These are phyloP conservation scores for Jordanella pulchra DNA, from an alignment of 2,797 vertebrate species.

Conservation along the genomic window DNA sequence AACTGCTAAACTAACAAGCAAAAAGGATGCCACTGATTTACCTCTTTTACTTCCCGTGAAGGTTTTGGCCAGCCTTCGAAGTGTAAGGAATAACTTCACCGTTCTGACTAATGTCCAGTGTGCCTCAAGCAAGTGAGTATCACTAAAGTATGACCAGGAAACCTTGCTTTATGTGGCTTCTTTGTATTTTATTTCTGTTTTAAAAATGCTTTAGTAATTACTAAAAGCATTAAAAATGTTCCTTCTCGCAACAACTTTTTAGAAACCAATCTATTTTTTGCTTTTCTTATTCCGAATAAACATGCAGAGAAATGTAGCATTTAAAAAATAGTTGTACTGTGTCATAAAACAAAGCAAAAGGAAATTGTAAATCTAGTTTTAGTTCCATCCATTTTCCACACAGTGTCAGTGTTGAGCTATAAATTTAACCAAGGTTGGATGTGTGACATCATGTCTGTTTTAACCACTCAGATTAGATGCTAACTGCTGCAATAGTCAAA, in stretches of 20 bases:
- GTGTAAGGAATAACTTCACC: slow-evolving; percentile 97
- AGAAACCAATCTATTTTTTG: too few species aligned
- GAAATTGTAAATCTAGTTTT: not conserved
- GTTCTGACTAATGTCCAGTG: slow-evolving; percentile 94
- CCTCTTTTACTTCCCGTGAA: slow-evolving; percentile 52
- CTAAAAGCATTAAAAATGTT: not conserved
- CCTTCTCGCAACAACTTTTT: not conserved
- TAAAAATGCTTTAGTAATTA: not conserved
- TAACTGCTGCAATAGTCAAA: not conserved
- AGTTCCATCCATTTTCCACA: slow-evolving; percentile 40
- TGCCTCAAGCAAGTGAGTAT: slow-evolving; percentile 92
- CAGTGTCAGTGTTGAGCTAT: slow-evolving; percentile 49
- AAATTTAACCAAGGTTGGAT: slow-evolving; percentile 8
- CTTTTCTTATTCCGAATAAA: not conserved
- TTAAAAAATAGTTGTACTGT: not conserved
- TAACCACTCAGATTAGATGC: slow-evolving; percentile 3
- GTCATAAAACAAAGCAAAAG: not conserved
- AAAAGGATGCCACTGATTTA: not conserved
- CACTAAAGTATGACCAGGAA: not conserved
- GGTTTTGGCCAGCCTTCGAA: slow-evolving; percentile 96
- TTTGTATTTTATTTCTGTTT: not conserved
- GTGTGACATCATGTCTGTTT: slow-evolving; percentile 22
- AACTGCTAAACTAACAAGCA: not conserved
- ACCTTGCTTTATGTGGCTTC: not conserved
- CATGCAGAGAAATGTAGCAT: not conserved